Conservation (phyloP, 2,113 vertebrate species). For the Tonatia bakeri region DNA sequence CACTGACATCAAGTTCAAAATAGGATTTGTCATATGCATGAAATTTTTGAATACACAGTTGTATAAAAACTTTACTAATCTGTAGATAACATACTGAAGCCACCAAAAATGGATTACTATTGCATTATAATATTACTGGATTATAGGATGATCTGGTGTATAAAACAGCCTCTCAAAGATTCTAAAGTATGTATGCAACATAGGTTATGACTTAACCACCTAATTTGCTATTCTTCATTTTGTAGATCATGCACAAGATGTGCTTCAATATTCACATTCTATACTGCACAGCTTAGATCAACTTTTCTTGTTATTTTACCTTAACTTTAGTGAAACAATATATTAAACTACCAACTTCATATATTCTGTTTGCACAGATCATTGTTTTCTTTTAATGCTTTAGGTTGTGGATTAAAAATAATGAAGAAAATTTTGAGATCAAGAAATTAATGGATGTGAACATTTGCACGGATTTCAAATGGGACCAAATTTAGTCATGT, state of each 20-base stretch:
- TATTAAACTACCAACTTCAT: background rate
- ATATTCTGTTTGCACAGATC: background rate
- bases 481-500: background rate
- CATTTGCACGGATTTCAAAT: background rate
- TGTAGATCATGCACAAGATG: background rate
- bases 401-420: background rate
- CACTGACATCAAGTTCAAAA: background rate
- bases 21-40: rapidly evolving
- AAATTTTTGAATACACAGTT: background rate
- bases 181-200: background rate
- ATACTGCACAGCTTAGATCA: background rate
- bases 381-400: background rate
- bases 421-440: background rate
- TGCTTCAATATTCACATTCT: background rate
- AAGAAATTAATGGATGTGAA: background rate
- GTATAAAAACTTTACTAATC: rapidly evolving
- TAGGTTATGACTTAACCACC: background rate
- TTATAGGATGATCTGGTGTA: background rate
- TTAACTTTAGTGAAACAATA: background rate
- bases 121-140: background rate
- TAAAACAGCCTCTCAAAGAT: background rate
- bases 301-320: background rate
- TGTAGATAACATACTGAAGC: background rate
- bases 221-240: background rate
- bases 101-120: background rate